Base-by-base conservation (phyloP, 2,113 vertebrate species). In the Globicephala melas region DNA sequence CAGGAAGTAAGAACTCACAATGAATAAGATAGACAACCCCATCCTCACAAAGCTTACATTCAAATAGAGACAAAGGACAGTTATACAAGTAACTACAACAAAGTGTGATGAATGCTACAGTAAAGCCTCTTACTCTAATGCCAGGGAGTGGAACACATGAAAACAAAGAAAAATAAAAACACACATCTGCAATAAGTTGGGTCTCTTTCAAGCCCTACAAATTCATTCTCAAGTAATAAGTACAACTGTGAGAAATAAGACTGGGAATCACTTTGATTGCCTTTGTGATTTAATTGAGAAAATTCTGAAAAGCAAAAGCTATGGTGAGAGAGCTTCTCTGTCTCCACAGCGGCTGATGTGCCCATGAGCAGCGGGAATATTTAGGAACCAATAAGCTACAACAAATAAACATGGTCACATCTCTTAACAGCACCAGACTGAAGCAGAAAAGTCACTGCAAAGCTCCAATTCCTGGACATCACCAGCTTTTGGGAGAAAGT, bases 211-310 rank as follows among this genome's bases (percentile, higher is more conserved):
- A 67, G 44, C 2, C 33, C n/a, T 41, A 81, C 8, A 80, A 70
- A 85, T 41, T 89, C 55, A 91, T 60, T 71, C 73, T 70, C 68
- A 41, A 76, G 28, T 80, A 84, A 65, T 0, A 92, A 47, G 68
- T 9, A 70, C 18, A 87, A 50, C 73, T 33, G 50, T 79, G 31
- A 91, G 36, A 90, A 91, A 81, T 44, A 55, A 18, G 14, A 44
- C 11, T 41, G 33, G 15, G 47, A 63, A 44, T 38, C 15, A 60
- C 13, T 73, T 77, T 28, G 82, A 82, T 23, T 36, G 44, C 28
- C 50, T 92, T 89, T 89, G 60, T 82, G 28, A 86, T 62, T 91
- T 65, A 95, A 36, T 12, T 92, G 86, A 68, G 65, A 89, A 94
- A 8, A 88, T 79, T 88, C n/a, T 86, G 76, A 83, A 86, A 47